These are phyloP conservation scores for Euplexia lucipara DNA, from an alignment of 2,888 invertebrate genomes.

Conservation along the genomic window DNA sequence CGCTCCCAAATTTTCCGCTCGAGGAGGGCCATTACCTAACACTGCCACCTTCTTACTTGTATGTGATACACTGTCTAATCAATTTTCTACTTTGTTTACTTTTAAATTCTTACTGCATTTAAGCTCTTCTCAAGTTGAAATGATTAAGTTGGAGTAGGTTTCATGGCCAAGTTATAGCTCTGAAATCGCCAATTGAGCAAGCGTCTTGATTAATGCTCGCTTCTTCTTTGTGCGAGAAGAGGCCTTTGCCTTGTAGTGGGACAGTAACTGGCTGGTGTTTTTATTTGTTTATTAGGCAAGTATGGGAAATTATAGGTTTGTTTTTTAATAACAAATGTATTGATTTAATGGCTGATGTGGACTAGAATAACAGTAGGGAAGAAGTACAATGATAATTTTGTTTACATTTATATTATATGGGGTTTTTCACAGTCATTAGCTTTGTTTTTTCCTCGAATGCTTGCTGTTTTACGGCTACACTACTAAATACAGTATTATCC, in stretches of 20 bases:
- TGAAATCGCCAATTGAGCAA: too few species aligned
- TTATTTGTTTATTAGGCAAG: neutral
- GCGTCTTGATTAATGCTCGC: too few species aligned
- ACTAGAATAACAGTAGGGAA: constrained; percentile 6
- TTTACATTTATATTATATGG: constrained; percentile 47
- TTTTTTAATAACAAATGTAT: neutral
- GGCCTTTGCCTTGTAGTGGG: too few species aligned
- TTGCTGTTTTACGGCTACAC: constrained; percentile 32
- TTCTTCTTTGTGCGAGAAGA: too few species aligned
- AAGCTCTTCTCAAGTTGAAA: neutral
- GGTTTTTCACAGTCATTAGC: constrained; percentile 53
- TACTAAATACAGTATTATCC: constrained; percentile 44
- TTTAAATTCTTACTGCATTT: neutral
- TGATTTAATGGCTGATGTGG: neutral
- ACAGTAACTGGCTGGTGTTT: too few species aligned
- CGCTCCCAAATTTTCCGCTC: too few species aligned
- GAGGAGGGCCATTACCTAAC: too few species aligned
- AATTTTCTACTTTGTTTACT: too few species aligned
- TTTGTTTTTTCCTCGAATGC: constrained; percentile 57
- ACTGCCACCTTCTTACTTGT: too few species aligned
- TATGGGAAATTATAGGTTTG: neutral
- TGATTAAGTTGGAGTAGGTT: too few species aligned
- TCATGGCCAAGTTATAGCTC: too few species aligned
- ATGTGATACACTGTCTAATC: too few species aligned
- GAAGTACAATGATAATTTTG: constrained; percentile 45